phyloP scores from a whole-genome alignment of 1,140 invertebrate genomes.

The Aphidius ervi region DNA sequence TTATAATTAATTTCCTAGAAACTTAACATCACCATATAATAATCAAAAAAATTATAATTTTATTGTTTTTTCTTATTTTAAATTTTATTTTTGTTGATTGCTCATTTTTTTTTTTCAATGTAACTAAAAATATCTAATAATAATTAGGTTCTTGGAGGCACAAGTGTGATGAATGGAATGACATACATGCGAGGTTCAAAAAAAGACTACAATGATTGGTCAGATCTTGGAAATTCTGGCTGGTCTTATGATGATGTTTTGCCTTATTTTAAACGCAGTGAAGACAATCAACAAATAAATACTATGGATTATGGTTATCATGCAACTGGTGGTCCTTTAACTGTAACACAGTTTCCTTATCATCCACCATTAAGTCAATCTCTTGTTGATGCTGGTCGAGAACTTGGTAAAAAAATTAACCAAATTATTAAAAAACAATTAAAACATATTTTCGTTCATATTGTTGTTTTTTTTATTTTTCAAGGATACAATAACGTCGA shows the following conservation, averaged over 20 bases:
- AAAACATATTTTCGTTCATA: not conserved
- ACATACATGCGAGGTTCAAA: conserved; percentile 91
- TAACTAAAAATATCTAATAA: not conserved
- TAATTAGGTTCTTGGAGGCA: conserved; percentile 77
- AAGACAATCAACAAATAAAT: conserved; percentile 75
- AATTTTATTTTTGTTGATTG: not conserved
- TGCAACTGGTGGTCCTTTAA: conserved; percentile 70
- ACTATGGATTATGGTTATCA: conserved; percentile 74
- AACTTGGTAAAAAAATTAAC: conserved; percentile 58
- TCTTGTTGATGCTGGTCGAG: conserved; percentile 77
- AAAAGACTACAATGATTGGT: conserved; percentile 90
- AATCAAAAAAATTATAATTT: no score
- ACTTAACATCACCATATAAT: no score
- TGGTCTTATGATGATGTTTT: conserved; percentile 89
- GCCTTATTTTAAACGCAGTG: conserved; percentile 83
- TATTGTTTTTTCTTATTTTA: not conserved
- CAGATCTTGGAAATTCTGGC: conserved; percentile 74
- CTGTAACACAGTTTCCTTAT: conserved; percentile 79
- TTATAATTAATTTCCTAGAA: no score
- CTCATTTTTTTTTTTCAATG: not conserved
- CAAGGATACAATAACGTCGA: conserved; percentile 75
- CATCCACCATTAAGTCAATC: conserved; percentile 79
- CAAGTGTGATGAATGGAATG: conserved; percentile 94
- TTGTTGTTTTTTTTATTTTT: conserved; percentile 12
- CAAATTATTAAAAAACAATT: not conserved